Conservation (phyloP, 2,797 vertebrate species). For the Enoplosus armatus region DNA sequence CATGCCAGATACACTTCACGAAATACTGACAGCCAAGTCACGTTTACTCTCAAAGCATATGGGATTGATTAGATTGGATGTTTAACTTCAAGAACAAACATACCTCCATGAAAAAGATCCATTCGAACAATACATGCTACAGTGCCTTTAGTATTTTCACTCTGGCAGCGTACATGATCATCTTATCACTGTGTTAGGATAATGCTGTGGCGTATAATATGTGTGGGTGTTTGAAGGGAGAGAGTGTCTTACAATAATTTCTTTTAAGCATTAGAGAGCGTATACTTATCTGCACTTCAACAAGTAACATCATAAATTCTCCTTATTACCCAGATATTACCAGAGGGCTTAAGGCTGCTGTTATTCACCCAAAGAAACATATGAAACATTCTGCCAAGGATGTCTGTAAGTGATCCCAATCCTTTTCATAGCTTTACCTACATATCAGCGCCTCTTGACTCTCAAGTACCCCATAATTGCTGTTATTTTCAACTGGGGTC, state of each 20-base stretch:
- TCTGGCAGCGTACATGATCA: constrained; percentile 19
- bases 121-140: constrained; percentile 21
- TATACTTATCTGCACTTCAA: constrained; percentile 40
- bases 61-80: constrained; percentile 37
- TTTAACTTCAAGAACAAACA: constrained; percentile 30
- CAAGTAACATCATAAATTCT: constrained; percentile 30
- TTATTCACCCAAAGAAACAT: constrained; percentile 25
- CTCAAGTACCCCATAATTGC: constrained; percentile 4
- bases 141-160: constrained; percentile 21
- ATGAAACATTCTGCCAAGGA: constrained; percentile 19
- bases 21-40: constrained; percentile 36
- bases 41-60: constrained; percentile 31
- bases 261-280: constrained; percentile 11
- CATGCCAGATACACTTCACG: constrained; percentile 35
- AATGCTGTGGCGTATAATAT: constrained; percentile 31
- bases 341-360: neutral
- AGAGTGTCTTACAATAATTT: constrained; percentile 13
- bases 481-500: constrained; percentile 8
- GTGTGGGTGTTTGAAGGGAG: constrained; percentile 48
- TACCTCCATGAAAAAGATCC: constrained; percentile 23
- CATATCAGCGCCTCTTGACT: constrained; percentile 1
- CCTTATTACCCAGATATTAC: constrained; percentile 28
- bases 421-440: constrained; percentile 1
- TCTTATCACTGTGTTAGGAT: constrained; percentile 34
- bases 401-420: constrained; percentile 18